Percentiles rank a stretch among this genome's conserved stretches.
Conservation (phyloP, 1,140 invertebrate genomes). For the Dufourea novaeangliae region DNA sequence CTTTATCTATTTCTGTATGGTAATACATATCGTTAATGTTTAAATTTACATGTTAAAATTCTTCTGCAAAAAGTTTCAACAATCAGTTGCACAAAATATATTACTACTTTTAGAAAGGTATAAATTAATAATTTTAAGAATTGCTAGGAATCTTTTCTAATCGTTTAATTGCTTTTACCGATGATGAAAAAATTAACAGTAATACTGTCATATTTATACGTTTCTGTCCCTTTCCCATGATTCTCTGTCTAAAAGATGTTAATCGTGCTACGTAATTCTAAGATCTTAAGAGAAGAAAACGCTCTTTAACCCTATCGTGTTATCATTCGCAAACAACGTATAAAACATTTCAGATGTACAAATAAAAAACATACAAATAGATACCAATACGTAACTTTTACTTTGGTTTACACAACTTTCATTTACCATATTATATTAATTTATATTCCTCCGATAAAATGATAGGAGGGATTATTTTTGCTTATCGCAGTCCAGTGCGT, state of each 20-base stretch:
- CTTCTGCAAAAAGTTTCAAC: not conserved
- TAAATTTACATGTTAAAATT: not conserved
- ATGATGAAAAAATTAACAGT: not conserved
- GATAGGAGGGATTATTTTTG: not conserved
- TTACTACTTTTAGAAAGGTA: not conserved
- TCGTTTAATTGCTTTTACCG: not conserved
- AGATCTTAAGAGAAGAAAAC: not conserved
- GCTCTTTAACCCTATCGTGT: not conserved
- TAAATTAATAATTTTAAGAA: not conserved
- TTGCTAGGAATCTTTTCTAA: not conserved
- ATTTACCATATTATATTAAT: constrained; percentile 6
- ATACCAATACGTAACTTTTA: not conserved
- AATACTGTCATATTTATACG: constrained; percentile 11
- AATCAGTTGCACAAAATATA: not conserved
- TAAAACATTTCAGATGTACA: not conserved
- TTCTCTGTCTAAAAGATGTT: not conserved
- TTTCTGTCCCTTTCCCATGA: constrained; percentile 4
- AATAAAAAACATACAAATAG: not conserved
- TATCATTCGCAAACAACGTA: not conserved
- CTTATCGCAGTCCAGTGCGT: not conserved
- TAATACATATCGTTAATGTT: not conserved
- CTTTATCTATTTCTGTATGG: not conserved
- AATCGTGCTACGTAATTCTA: not conserved
- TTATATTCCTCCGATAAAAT: not conserved
- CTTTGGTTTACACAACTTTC: not conserved